Conservation (phyloP, 2,888 invertebrate genomes). For the Dilophus febrilis region DNA sequence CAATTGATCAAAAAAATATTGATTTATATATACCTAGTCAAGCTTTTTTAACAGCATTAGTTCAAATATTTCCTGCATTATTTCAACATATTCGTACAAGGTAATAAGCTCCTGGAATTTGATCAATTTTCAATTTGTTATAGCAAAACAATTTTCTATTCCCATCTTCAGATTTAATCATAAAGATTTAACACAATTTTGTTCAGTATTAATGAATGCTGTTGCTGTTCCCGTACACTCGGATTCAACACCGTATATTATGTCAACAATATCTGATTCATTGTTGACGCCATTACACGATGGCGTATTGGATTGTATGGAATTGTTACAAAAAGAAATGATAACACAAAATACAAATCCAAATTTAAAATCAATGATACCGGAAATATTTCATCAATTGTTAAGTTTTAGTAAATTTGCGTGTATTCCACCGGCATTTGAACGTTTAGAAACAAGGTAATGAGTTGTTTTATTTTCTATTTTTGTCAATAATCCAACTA, state of each 20-base stretch:
- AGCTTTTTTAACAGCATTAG: constrained; percentile 81
- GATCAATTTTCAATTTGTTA: constrained; percentile 36
- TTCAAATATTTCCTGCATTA: constrained; percentile 89
- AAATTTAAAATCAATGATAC: constrained; percentile 44
- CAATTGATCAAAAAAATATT: constrained; percentile 20
- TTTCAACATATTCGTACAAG: constrained; percentile 73
- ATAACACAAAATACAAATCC: constrained; percentile 31
- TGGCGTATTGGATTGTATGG: constrained; percentile 69
- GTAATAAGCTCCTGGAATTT: no score
- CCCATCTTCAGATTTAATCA: constrained; percentile 20
- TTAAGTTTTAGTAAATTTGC: constrained; percentile 50
- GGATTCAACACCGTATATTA: constrained; percentile 63
- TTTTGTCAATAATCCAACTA: no score
- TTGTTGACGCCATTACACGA: constrained; percentile 70
- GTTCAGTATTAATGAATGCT: constrained; percentile 55
- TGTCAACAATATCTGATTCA: constrained; percentile 63
- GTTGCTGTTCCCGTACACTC: constrained; percentile 66
- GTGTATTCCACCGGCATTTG: constrained; percentile 44
- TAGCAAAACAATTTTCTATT: constrained; percentile 19
- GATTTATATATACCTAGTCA: constrained; percentile 78
- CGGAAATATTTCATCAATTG: constrained; percentile 47
- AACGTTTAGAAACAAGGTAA: constrained; percentile 37
- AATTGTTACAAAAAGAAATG: constrained; percentile 74
- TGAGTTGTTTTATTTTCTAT: constrained; percentile 23
- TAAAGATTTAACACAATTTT: constrained; percentile 62